A percentile compares a stretch with the other conserved stretches of the same genome.
These are phyloP conservation scores for Acromyrmex echinatior DNA, from an alignment of 1,140 invertebrate genomes.

Conservation along the genomic window DNA sequence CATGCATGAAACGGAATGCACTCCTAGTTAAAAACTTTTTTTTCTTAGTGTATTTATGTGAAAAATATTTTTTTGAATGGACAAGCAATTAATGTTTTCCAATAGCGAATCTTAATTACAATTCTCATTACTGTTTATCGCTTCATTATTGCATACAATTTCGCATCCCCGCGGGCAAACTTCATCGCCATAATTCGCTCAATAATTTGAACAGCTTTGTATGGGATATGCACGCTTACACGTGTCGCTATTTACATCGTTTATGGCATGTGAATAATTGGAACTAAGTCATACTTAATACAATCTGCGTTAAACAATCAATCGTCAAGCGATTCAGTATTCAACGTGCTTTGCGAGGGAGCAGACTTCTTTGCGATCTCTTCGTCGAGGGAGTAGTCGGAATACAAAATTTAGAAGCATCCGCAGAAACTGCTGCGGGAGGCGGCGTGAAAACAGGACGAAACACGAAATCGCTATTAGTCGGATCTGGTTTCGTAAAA, in stretches of 20 bases:
- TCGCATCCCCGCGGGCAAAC: not conserved
- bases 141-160: not conserved
- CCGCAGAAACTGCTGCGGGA: not conserved
- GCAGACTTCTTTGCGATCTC: slow-evolving; percentile 7
- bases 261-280: slow-evolving; percentile 22
- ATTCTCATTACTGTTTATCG: not conserved
- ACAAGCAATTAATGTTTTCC: not conserved
- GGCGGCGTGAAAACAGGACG: slow-evolving; percentile 25
- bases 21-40: too few relatives aligned
- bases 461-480: slow-evolving; percentile 46
- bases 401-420: slow-evolving; percentile 23
- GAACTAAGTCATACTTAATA: not conserved
- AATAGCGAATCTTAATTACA: not conserved
- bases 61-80: not conserved
- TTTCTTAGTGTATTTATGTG: not conserved
- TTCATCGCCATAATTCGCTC: slow-evolving; percentile 1
- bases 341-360: not conserved
- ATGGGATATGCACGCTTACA: not conserved
- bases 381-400: slow-evolving; percentile 9
- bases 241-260: slow-evolving; percentile 6
- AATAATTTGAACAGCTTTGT: not conserved
- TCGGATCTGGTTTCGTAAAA: slow-evolving; percentile 25
- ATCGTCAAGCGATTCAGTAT: slow-evolving; percentile 63
- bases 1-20: too few relatives aligned
- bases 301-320: slow-evolving; percentile 59